Evolutionary conservation across 2,888 invertebrate species (phyloP).

Genomic region (Polydrusus cervinus): DNA sequence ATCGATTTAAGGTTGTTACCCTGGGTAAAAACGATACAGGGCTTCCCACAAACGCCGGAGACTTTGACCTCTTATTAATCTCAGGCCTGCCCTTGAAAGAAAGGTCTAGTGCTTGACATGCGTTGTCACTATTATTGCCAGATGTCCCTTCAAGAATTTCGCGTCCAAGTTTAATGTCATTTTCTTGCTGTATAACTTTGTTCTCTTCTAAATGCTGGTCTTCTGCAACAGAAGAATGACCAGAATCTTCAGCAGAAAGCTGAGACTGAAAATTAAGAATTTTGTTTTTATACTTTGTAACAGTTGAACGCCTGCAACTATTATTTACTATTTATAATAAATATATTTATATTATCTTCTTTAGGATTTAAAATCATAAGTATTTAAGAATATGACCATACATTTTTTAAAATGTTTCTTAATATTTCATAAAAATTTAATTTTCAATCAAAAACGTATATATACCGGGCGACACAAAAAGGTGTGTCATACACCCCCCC

Average conservation of each 20-base stretch:
- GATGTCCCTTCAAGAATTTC: background rate
- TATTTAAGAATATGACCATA: no score
- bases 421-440: no score
- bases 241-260: slow-evolving; percentile 39
- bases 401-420: no score
- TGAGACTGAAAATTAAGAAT: slow-evolving; percentile 17
- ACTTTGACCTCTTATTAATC: slow-evolving; percentile 13
- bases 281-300: no score
- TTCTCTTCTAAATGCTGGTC: slow-evolving; percentile 32
- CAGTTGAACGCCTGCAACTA: no score
- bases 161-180: background rate
- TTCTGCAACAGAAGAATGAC: slow-evolving; percentile 38
- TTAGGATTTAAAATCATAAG: no score
- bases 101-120: slow-evolving; percentile 32
- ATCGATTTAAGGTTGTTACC: no score
- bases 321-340: no score
- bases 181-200: background rate
- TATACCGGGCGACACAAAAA: no score
- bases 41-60: background rate
- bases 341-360: no score
- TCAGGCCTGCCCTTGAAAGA: slow-evolving; percentile 28
- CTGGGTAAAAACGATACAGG: slow-evolving; percentile 31
- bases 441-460: no score
- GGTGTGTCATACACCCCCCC: no score
- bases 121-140: slow-evolving; percentile 16